phyloP scores from a whole-genome alignment of 2,113 vertebrate species.

The Bufo bufo region DNA sequence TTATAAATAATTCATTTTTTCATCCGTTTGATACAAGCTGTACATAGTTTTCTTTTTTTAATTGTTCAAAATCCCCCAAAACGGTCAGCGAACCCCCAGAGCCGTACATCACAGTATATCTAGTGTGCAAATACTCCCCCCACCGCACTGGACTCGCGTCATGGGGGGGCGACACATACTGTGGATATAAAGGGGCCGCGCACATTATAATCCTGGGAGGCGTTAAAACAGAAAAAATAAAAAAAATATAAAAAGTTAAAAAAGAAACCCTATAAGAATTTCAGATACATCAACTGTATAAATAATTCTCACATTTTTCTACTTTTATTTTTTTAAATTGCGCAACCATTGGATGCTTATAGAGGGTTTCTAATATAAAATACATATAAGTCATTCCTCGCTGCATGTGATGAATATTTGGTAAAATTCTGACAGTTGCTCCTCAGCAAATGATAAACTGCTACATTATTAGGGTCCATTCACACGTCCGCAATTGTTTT shows the following conservation, averaged over 20 bases:
- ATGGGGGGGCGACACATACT: not conserved
- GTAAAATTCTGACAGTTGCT: not conserved
- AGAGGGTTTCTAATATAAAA: not conserved
- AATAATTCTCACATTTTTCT: not conserved
- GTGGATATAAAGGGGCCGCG: not conserved
- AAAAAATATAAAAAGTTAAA: too few species aligned
- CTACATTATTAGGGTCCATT: too few species aligned
- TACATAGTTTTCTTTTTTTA: not conserved
- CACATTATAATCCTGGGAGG: too few species aligned
- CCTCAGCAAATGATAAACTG: not conserved
- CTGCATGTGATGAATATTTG: not conserved
- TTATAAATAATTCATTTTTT: conserved; percentile 21
- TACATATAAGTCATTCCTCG: not conserved
- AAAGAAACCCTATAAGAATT: too few species aligned
- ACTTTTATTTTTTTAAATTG: not conserved
- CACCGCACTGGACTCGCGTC: not conserved
- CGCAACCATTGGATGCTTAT: not conserved
- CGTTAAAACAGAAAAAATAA: too few species aligned
- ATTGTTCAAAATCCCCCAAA: not conserved
- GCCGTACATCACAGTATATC: conserved; percentile 2
- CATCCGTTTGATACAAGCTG: not conserved
- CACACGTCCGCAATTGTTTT: too few species aligned
- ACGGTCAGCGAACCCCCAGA: not conserved
- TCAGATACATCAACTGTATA: not conserved
- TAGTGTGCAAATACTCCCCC: not conserved